Percentiles rank a stretch among this genome's conserved stretches.
Conservation (phyloP, 2,888 invertebrate species). For the Norana najaformis region DNA sequence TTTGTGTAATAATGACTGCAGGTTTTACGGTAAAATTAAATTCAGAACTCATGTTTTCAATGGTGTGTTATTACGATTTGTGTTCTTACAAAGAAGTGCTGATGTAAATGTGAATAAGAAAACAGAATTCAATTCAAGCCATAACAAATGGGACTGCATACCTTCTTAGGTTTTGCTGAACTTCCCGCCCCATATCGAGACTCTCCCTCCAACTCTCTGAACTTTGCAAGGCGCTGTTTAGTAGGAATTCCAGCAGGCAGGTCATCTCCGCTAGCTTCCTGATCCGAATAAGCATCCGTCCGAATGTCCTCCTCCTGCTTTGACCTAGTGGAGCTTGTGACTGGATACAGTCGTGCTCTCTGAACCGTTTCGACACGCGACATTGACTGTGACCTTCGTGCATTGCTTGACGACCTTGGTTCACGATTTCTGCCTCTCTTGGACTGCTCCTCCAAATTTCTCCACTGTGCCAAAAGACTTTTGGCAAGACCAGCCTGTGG, state of each 20-base stretch:
- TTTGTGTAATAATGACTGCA: too few species aligned
- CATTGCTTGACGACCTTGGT: background rate
- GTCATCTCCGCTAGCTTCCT: slow-evolving; percentile 7
- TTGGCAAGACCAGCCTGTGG: slow-evolving; percentile 43
- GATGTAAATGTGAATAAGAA: background rate
- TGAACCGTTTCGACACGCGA: slow-evolving; percentile 28
- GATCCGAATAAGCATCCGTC: background rate
- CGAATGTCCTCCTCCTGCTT: slow-evolving; percentile 23
- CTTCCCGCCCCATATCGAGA: background rate
- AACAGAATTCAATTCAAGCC: background rate
- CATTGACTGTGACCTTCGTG: slow-evolving; percentile 29
- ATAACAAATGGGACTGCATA: background rate
- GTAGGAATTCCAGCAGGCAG: background rate
- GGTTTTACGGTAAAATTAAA: too few species aligned
- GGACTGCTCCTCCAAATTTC: slow-evolving; percentile 34
- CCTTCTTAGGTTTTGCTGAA: background rate
- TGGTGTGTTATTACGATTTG: too few species aligned
- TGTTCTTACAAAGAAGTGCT: too few species aligned
- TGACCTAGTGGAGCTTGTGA: background rate
- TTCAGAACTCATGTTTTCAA: too few species aligned
- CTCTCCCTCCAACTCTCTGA: background rate
- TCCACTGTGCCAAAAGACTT: slow-evolving; percentile 39
- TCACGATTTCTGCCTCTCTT: background rate
- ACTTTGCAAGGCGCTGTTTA: background rate
- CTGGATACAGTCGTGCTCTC: slow-evolving; percentile 17